Conservation (phyloP, 2,888 invertebrate species). For the Lycophotia porphyrea region DNA sequence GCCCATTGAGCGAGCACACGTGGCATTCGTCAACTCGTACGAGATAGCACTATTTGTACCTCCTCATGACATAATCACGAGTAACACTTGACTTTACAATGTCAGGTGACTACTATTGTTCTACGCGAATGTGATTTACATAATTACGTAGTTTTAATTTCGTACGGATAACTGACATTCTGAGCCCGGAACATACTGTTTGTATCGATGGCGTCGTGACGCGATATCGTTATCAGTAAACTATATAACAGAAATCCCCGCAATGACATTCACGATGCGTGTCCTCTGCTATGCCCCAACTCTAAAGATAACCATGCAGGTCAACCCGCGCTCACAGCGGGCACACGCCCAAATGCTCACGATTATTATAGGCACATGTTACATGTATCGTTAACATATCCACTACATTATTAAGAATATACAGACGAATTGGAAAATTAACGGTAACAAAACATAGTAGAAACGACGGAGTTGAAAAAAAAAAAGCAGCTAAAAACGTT, state of each 20-base stretch:
- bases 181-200: constrained; percentile 11
- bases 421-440: constrained; percentile 23
- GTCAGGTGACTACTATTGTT: constrained; percentile 65
- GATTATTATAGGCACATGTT: constrained; percentile 56
- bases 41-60: constrained; percentile 33
- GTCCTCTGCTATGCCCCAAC: constrained; percentile 79
- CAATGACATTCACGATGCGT: constrained; percentile 79
- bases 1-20: constrained; percentile 36
- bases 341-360: constrained; percentile 81
- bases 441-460: constrained; percentile 35
- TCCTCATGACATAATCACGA: constrained; percentile 39
- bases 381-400: constrained; percentile 21
- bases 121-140: constrained; percentile 48
- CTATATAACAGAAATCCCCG: constrained; percentile 69
- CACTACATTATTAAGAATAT: constrained; percentile 1
- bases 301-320: constrained; percentile 85
- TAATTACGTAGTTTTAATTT: constrained; percentile 37
- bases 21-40: constrained; percentile 24
- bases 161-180: constrained; percentile 2
- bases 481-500: constrained; percentile 46
- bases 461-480: constrained; percentile 57
- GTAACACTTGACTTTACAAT: constrained; percentile 45
- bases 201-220: constrained; percentile 35
- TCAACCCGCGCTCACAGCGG: constrained; percentile 74
- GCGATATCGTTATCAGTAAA: constrained; percentile 67